phyloP scores from a whole-genome alignment of 1,140 invertebrate species.

The Conus ventricosus region DNA sequence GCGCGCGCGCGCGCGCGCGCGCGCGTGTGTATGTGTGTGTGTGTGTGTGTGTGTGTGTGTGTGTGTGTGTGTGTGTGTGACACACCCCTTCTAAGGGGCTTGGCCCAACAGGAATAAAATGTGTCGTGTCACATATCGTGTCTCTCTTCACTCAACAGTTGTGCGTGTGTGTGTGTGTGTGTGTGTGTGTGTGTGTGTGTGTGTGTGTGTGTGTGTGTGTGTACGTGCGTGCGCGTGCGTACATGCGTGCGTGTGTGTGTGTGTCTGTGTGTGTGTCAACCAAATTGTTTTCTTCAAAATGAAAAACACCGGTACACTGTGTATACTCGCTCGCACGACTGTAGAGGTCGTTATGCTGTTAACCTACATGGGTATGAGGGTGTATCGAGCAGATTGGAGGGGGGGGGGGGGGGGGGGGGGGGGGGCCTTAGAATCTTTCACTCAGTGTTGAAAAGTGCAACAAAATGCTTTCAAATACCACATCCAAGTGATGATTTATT shows the following conservation, averaged over 20 bases:
- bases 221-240: not conserved
- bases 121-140: not conserved
- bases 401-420: no score
- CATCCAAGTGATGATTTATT: no score
- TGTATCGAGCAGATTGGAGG: not conserved
- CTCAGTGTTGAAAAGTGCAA: not conserved
- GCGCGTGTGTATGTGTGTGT: no score
- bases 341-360: not conserved
- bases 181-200: not conserved
- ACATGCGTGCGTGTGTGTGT: not conserved
- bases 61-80: no score
- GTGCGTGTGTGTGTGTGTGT: not conserved
- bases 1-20: no score
- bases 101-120: not conserved
- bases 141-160: not conserved
- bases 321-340: not conserved
- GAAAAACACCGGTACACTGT: not conserved
- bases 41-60: no score
- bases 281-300: not conserved
- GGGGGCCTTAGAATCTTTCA: not conserved
- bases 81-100: not conserved
- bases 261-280: not conserved
- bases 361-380: not conserved
- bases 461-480: not conserved
- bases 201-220: not conserved